A percentile compares a stretch with the other conserved stretches of the same genome.
phyloP scores from a whole-genome alignment of 1,140 invertebrate genomes.

The Drosophila sproati region DNA sequence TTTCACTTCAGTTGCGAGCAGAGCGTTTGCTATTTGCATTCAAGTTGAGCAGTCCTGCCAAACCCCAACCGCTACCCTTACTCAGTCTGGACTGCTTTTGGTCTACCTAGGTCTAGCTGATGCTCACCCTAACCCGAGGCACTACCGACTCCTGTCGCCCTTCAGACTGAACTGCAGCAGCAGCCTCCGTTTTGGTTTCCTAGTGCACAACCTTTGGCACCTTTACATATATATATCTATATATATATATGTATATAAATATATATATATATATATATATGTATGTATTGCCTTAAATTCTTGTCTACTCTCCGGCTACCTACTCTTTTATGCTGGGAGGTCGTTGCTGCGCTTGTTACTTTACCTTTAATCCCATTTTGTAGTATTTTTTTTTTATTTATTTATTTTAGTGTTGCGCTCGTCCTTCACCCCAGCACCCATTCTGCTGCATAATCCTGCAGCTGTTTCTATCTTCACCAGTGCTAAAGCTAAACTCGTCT shows the following conservation, averaged over 20 bases:
- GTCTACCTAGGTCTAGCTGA: slow-evolving; percentile 3
- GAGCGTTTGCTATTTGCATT: slow-evolving; percentile 40
- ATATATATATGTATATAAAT: not conserved
- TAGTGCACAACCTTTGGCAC: slow-evolving; percentile 4
- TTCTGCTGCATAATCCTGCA: slow-evolving; percentile 48
- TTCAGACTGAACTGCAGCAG: slow-evolving; percentile 4
- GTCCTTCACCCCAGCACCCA: slow-evolving; percentile 33
- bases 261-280: not conserved
- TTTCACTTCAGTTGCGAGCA: slow-evolving; percentile 35
- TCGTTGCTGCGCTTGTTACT: slow-evolving; percentile 41
- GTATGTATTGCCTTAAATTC: slow-evolving; percentile 3
- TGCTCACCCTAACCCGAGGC: not conserved
- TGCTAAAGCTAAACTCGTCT: slow-evolving; percentile 13
- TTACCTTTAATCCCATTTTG: slow-evolving; percentile 79
- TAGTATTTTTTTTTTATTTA: slow-evolving; percentile 81
- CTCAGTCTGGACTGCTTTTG: slow-evolving; percentile 1
- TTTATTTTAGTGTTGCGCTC: slow-evolving; percentile 52
- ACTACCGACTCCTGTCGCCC: slow-evolving; percentile 19
- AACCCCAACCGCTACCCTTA: not conserved
- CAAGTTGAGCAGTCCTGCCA: slow-evolving; percentile 23
- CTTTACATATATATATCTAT: not conserved
- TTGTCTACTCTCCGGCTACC: slow-evolving; percentile 2
- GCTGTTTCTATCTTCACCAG: slow-evolving; percentile 35
- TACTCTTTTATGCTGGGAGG: slow-evolving; percentile 20
- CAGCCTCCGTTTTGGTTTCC: slow-evolving; percentile 28